Percentiles rank a stretch among this genome's conserved stretches.
Evolutionary conservation across 23 tunicate species (phyloP).

Genomic region (Halocynthia roretzi): DNA sequence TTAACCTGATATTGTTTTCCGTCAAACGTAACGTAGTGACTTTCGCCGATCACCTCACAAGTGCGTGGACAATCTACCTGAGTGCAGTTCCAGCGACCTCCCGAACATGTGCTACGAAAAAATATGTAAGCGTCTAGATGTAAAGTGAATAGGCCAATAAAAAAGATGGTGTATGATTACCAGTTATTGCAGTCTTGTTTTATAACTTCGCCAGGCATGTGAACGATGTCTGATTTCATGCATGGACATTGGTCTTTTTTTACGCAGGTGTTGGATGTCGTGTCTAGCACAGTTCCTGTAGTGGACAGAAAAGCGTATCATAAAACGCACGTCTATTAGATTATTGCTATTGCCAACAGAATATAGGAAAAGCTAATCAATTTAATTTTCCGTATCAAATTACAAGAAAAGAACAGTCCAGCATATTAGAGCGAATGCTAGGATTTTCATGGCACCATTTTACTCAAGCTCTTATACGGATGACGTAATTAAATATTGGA

Average conservation of each 20-base stretch:
- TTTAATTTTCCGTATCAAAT: too few species aligned
- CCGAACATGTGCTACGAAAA: constrained; percentile 49
- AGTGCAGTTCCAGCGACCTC: constrained; percentile 90
- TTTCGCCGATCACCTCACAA: constrained; percentile 83
- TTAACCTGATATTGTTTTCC: constrained; percentile 75
- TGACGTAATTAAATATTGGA: too few species aligned
- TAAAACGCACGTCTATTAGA: too few species aligned
- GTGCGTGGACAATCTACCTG: constrained; percentile 53
- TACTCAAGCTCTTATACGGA: too few species aligned
- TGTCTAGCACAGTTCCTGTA: constrained; percentile 74
- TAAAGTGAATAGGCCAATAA: neutral
- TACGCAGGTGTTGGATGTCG: constrained; percentile 47
- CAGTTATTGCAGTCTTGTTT: constrained; percentile 84
- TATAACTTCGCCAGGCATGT: constrained; percentile 48
- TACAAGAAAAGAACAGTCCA: too few species aligned
- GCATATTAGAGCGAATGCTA: too few species aligned
- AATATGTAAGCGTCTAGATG: neutral
- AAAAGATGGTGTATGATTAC: constrained; percentile 22
- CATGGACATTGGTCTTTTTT: constrained; percentile 52
- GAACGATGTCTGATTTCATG: constrained; percentile 38
- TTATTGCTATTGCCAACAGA: too few species aligned
- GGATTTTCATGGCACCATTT: too few species aligned
- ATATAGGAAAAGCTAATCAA: too few species aligned
- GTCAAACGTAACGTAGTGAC: constrained; percentile 84
- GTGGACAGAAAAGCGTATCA: too few species aligned